phyloP scores from a whole-genome alignment of 2,113 vertebrate genomes.

The Apodemus sylvaticus region DNA sequence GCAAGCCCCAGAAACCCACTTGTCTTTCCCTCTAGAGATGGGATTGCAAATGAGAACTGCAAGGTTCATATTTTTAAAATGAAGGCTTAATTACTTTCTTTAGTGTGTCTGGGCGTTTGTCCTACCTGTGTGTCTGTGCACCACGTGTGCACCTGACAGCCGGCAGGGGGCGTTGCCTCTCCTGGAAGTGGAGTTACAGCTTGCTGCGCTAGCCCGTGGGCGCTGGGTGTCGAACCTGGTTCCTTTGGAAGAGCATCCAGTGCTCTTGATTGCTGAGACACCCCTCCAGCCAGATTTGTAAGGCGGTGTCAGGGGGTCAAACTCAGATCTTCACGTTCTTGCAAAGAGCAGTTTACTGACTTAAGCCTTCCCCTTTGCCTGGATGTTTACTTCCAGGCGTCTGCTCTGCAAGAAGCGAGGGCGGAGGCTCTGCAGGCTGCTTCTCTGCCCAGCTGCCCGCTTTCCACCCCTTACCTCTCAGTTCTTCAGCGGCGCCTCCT shows the following conservation, averaged over 20 bases:
- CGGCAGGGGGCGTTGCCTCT: background rate
- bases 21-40: background rate
- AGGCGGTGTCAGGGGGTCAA: background rate
- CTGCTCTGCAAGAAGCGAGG: background rate
- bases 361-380: background rate
- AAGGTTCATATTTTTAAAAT: background rate
- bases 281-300: background rate
- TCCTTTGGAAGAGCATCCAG: background rate
- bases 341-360: background rate
- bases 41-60: background rate
- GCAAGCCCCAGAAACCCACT: background rate
- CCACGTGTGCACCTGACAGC: too few relatives aligned
- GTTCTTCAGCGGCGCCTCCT: too few relatives aligned
- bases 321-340: background rate
- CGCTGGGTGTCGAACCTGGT: background rate
- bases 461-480: background rate
- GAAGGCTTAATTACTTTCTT: background rate
- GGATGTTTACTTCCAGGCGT: background rate
- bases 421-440: background rate
- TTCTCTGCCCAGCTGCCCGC: background rate
- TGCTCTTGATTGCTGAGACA: background rate
- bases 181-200: too few relatives aligned
- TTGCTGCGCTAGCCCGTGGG: background rate
- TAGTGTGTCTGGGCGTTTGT: background rate
- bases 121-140: background rate